phyloP scores from a whole-genome alignment of 2,113 vertebrate genomes.

The Noturus placidus region DNA sequence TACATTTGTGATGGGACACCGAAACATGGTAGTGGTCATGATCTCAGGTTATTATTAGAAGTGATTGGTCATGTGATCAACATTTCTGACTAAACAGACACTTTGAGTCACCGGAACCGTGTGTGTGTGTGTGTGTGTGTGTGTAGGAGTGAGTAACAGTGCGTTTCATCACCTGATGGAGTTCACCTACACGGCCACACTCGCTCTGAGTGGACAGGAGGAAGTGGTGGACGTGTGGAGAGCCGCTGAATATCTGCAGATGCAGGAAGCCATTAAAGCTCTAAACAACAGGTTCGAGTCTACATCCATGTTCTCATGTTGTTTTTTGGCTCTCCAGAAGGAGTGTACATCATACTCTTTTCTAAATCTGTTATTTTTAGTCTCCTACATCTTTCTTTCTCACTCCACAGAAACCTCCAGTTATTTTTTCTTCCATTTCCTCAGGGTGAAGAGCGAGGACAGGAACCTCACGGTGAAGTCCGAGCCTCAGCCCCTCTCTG shows the following conservation, averaged over 20 bases:
- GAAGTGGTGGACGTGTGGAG: conserved; percentile 95
- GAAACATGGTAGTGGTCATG: background rate
- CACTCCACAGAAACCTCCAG: background rate
- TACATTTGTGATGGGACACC: background rate
- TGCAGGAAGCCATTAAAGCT: conserved; percentile 97
- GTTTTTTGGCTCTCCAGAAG: background rate
- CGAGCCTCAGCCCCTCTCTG: conserved; percentile 60
- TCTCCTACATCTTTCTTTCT: background rate
- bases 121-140: conserved; percentile 36
- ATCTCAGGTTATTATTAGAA: background rate
- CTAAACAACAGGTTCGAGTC: conserved; percentile 77
- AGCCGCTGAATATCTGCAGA: conserved; percentile 96
- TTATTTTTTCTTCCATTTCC: background rate
- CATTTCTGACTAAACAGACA: background rate
- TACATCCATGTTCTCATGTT: too few relatives aligned
- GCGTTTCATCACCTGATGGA: conserved; percentile 96
- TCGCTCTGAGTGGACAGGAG: conserved; percentile 86
- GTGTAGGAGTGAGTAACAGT: conserved; percentile 90
- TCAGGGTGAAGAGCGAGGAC: background rate
- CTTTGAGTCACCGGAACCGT: background rate
- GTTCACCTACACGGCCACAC: conserved; percentile 94
- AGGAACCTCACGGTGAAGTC: background rate
- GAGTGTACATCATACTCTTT: background rate
- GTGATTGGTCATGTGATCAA: background rate
- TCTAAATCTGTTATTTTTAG: background rate